Base-by-base conservation (phyloP, 2,797 vertebrate species). In the Enteromius argenteus region DNA sequence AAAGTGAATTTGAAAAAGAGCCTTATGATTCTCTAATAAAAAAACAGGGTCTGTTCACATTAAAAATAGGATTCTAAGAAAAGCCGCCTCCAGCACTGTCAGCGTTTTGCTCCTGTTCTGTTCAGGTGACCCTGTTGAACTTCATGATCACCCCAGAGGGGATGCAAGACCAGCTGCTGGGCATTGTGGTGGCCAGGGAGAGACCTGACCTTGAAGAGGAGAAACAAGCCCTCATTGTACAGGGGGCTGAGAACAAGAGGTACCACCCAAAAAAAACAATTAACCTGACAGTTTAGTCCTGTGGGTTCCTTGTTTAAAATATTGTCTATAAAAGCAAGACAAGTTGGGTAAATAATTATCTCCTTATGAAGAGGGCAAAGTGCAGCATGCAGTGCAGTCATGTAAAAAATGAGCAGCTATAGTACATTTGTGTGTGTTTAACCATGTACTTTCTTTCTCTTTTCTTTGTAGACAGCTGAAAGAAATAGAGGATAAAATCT, bases 401-500 rank as follows among this genome's bases (percentile, higher is more conserved):
- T 64, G 58, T 46, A 30, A 67, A 67, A 32, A n/a, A 79, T 1
- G 0, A 23, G n/a, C 4, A 10, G 58, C 5, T 32, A 49, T 64
- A 19, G 3, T 67, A 46, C 49, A 32, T 78, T 75, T 71, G 66
- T 58, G 51, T 69, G 15, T 58, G 49, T 66, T 53, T 44, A 64
- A 51, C 23, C 35, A 51, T 44, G 1, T 64, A 6, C 42, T 75
- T 5, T 72, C 53, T 30, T 35, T 21, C 64, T 62, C 21, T 35
- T 79, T 21, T 9, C 56, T 51, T 46, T 69, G 27, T 91, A 97
- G 97, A 80, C 96, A 97, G 58, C 91, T 99, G 66, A 97, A 98
- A 83, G 97, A 98, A 88, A 97, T 98, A 17, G 98, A 99, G 92
- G 97, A 99, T 86, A 96, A 96, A 92, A 99, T 99, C 87, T 91